Evolutionary conservation across 1,140 invertebrate species (phyloP).

Genomic region (Pseudomyrmex pallidus): DNA sequence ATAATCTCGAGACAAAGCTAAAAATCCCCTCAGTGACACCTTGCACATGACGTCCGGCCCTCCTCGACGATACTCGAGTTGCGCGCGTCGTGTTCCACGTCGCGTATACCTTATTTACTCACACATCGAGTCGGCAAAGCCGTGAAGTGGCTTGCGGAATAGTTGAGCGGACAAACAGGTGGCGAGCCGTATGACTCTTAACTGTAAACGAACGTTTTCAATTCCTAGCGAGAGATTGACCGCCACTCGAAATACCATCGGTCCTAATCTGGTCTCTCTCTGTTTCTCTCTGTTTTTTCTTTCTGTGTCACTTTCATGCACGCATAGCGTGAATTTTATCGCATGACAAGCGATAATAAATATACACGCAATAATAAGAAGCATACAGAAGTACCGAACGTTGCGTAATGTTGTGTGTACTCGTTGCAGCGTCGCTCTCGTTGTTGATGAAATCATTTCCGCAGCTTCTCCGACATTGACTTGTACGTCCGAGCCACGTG

Average conservation of each 20-base stretch:
- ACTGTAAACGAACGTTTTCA: slow-evolving; percentile 64
- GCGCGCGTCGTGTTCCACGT: slow-evolving; percentile 39
- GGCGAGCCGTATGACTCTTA: slow-evolving; percentile 54
- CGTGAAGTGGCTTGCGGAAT: slow-evolving; percentile 68
- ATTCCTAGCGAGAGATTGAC: slow-evolving; percentile 37
- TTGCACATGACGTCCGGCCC: slow-evolving; percentile 21
- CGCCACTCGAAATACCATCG: slow-evolving; percentile 38
- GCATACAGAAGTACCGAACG: not conserved
- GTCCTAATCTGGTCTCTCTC: not conserved
- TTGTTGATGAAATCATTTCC: slow-evolving; percentile 19
- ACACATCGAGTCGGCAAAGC: slow-evolving; percentile 54
- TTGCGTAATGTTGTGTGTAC: slow-evolving; percentile 51
- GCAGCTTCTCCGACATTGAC: slow-evolving; percentile 53
- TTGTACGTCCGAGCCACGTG: slow-evolving; percentile 26
- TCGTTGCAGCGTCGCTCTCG: not conserved
- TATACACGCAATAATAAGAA: not conserved
- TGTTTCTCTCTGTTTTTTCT: not conserved
- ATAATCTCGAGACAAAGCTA: slow-evolving; percentile 30
- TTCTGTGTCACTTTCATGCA: not conserved
- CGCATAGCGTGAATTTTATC: not conserved
- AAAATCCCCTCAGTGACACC: slow-evolving; percentile 43
- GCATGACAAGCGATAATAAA: slow-evolving; percentile 28
- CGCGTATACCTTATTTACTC: slow-evolving; percentile 65
- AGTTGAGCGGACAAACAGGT: slow-evolving; percentile 65
- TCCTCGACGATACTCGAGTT: slow-evolving; percentile 59